phyloP scores from a whole-genome alignment of 2,113 vertebrate genomes.

The Oreochromis aureus region DNA sequence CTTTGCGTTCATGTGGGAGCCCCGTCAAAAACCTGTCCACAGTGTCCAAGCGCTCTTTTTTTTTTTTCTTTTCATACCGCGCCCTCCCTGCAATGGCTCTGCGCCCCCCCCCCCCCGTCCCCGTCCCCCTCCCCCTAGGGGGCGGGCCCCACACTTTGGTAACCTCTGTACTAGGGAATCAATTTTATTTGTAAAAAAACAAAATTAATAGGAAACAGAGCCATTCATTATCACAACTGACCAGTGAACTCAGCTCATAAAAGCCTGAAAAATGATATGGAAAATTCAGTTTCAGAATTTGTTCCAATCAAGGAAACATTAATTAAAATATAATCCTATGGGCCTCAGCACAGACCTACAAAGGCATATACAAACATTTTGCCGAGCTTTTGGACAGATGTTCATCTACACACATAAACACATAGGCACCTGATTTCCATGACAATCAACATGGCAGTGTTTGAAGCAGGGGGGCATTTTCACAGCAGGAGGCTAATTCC shows the following conservation, averaged over 20 bases:
- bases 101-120: too few species aligned
- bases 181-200: neutral
- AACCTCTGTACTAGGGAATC: neutral
- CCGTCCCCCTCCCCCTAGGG: too few species aligned
- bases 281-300: neutral
- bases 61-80: too few species aligned
- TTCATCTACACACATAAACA: neutral
- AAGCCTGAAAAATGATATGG: neutral
- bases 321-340: neutral
- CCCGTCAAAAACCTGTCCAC: too few species aligned
- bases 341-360: neutral
- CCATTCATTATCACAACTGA: neutral
- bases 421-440: slow-evolving; percentile 59
- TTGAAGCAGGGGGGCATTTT: slow-evolving; percentile 51
- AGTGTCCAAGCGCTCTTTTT: too few species aligned
- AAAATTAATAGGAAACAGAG: neutral
- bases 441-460: slow-evolving; percentile 60
- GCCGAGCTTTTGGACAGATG: neutral
- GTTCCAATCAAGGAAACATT: neutral
- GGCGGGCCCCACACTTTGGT: too few species aligned
- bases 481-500: slow-evolving; percentile 64
- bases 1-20: too few species aligned
- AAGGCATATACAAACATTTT: neutral
- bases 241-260: neutral
- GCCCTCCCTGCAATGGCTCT: too few species aligned